Percentiles rank a stretch among this genome's conserved stretches.
These are phyloP conservation scores for Pseudomyrmex gracilis DNA, from an alignment of 1,140 invertebrate genomes.

Conservation along the genomic window DNA sequence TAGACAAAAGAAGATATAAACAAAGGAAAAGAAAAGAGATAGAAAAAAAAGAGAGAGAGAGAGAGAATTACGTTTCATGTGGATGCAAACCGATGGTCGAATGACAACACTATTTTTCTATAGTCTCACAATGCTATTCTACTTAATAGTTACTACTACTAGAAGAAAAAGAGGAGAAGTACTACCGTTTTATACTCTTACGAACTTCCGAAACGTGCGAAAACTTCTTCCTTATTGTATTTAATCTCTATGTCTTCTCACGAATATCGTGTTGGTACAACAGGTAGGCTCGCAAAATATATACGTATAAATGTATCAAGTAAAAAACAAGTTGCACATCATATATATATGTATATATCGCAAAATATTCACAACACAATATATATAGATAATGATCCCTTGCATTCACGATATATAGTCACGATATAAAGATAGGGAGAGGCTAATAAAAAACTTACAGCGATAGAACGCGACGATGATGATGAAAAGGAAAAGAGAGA, in stretches of 20 bases:
- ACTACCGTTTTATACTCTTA: constrained; percentile 31
- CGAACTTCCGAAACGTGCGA: constrained; percentile 12
- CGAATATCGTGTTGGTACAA: not conserved
- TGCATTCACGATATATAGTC: constrained; percentile 27
- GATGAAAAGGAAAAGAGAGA: constrained; percentile 1
- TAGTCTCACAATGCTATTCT: constrained; percentile 35
- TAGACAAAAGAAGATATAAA: constrained; percentile 60
- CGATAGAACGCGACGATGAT: constrained; percentile 1
- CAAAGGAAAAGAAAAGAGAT: constrained; percentile 52
- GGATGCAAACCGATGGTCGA: constrained; percentile 4
- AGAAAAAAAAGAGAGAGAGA: not conserved
- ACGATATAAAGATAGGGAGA: constrained; percentile 12
- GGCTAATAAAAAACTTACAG: constrained; percentile 25
- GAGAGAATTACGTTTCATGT: constrained; percentile 21
- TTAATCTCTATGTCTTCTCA: constrained; percentile 4
- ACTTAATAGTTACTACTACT: constrained; percentile 23
- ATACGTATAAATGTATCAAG: constrained; percentile 24
- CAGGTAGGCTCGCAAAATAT: constrained; percentile 12
- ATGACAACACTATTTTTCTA: constrained; percentile 51
- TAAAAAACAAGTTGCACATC: constrained; percentile 45
- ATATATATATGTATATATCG: constrained; percentile 33
- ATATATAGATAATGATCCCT: constrained; percentile 42
- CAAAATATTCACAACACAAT: constrained; percentile 51
- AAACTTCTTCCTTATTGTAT: constrained; percentile 6
- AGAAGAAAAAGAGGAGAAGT: not conserved